Base-by-base conservation (phyloP, 2,113 vertebrate genomes). In the Stomatorhinus ivindoensis region DNA sequence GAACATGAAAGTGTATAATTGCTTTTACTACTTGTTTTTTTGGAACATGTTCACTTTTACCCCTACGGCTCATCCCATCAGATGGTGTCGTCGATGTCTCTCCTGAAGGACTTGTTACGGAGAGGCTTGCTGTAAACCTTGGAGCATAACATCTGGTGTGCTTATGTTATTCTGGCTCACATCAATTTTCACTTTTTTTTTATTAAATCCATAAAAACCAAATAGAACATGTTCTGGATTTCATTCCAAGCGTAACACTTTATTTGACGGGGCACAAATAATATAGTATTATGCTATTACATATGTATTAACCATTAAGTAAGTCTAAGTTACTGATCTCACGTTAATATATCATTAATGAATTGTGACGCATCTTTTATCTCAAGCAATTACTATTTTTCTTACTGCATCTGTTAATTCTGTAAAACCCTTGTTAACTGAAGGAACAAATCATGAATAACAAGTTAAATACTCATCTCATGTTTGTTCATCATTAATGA, bases 141-240 rank as follows among this genome's bases (percentile, higher is more conserved):
- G 44, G n/a, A 55, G 48, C 85, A 39, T 31, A 87, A 87, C 85
- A 87, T 87, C 85, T 87, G 85, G 13, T 87, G 85, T 27, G 21
- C n/a, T 87, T 87, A 47, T 87, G 50, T 11, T 42, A 27, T 27
- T 24, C 84, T 51, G 19, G 21, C 84, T 24, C 47, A 24, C 8
- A 86, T 42, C 47, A 86, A 27, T 31, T 51, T 48, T 86, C 84
- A 47, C 39, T 44, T 82, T 80, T 42, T 80, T 42, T 65, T 11
- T 11, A 27, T 65, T 27, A 65, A 69, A 69, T 69, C 61, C 61
- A 69, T 69, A 27, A 65, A 27, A 9, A 65, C 2, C 58, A 65
- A 27, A 65, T 65, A 65, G 61, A 69, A 13, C 10, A 69, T 39
- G 73, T 42, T 42, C 73, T 39, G 2, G 73, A 42, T 42, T 80